Evolutionary conservation across 2,888 invertebrate genomes (phyloP).

Genomic region (Rhyacophila evoluta): DNA sequence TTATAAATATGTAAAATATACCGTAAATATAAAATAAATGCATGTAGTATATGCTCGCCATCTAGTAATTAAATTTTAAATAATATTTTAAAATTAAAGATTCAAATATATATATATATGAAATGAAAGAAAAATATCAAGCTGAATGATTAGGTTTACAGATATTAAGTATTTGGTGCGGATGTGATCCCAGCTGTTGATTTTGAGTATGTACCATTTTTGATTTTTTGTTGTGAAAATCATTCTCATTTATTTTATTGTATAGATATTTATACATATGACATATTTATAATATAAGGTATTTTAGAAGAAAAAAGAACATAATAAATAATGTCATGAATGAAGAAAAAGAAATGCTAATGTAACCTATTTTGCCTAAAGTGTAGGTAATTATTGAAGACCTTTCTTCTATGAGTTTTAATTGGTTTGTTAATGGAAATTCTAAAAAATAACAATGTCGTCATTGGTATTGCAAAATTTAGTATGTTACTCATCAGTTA

Average conservation of each 20-base stretch:
- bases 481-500: too few species aligned
- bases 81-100: neutral
- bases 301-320: too few species aligned
- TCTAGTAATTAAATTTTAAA: neutral
- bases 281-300: neutral
- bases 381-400: too few species aligned
- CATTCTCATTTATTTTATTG: neutral
- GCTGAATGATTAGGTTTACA: neutral
- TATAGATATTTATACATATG: neutral
- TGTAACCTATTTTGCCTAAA: too few species aligned
- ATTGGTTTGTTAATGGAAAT: too few species aligned
- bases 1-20: conserved; percentile 24
- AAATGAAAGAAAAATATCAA: neutral
- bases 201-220: neutral
- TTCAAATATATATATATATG: neutral
- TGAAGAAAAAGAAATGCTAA: too few species aligned
- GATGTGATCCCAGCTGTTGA: neutral
- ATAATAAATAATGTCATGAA: too few species aligned
- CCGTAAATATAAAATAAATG: neutral
- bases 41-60: conserved; percentile 22
- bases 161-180: neutral
- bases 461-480: too few species aligned
- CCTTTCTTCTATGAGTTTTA: too few species aligned
- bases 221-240: neutral
- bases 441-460: too few species aligned